Percentiles rank a stretch among this genome's conserved stretches.
These are phyloP conservation scores for Tiliacea citrago DNA, from an alignment of 2,888 invertebrate species.

Conservation along the genomic window DNA sequence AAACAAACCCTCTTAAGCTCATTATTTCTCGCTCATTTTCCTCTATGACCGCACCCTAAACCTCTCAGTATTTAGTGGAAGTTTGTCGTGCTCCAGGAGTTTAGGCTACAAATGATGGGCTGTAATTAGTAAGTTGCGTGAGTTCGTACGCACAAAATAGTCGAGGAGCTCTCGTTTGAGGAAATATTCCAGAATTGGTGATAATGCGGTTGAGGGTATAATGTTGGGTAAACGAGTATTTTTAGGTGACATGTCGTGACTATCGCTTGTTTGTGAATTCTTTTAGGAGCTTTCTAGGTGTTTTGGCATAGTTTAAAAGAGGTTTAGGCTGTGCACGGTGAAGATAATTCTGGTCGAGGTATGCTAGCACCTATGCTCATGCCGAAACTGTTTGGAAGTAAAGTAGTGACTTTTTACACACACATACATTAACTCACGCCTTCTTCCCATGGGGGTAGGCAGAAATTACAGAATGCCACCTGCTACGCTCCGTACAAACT, in stretches of 20 bases:
- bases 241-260: constrained; percentile 44
- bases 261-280: constrained; percentile 11
- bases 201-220: constrained; percentile 54
- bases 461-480: too few relatives aligned
- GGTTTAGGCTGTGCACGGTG: background rate
- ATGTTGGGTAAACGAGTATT: constrained; percentile 32
- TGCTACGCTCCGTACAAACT: too few relatives aligned
- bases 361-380: background rate
- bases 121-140: constrained; percentile 74
- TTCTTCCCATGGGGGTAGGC: too few relatives aligned
- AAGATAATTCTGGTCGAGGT: background rate
- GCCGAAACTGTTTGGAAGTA: background rate
- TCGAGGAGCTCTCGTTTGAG: constrained; percentile 54
- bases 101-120: constrained; percentile 71
- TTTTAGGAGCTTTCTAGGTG: constrained; percentile 18
- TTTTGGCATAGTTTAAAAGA: constrained; percentile 3
- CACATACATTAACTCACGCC: too few relatives aligned
- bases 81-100: constrained; percentile 69
- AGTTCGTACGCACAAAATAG: constrained; percentile 62
- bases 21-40: constrained; percentile 56
- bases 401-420: too few relatives aligned
- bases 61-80: constrained; percentile 70
- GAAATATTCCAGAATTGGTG: constrained; percentile 62
- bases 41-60: constrained; percentile 23
- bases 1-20: constrained; percentile 21